Percentiles rank a stretch among this genome's conserved stretches.
Evolutionary conservation across 2,888 invertebrate genomes (phyloP).

Genomic region (Lucinisca nassula): DNA sequence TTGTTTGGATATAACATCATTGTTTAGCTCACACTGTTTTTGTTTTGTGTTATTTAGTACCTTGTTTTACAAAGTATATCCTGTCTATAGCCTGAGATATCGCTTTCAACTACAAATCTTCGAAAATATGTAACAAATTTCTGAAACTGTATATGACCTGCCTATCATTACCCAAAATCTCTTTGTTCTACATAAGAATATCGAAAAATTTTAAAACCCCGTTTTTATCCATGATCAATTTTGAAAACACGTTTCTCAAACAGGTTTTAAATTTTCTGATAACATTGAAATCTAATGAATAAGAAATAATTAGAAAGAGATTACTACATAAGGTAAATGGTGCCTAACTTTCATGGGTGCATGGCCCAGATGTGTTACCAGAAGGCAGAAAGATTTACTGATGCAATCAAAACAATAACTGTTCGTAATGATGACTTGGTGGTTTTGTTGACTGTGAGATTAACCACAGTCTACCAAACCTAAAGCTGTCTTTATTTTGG

Average conservation of each 20-base stretch:
- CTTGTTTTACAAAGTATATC: too few species aligned
- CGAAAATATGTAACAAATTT: not conserved
- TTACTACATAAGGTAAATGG: not conserved
- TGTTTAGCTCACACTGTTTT: too few species aligned
- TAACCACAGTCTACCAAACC: too few species aligned
- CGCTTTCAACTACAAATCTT: too few species aligned
- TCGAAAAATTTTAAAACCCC: not conserved
- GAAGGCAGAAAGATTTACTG: too few species aligned
- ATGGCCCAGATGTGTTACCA: not conserved
- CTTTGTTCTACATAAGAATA: not conserved
- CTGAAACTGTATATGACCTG: not conserved
- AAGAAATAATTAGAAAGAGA: not conserved
- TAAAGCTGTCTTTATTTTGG: too few species aligned
- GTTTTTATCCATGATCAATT: not conserved
- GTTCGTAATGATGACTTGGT: too few species aligned
- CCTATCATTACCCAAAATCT: not conserved
- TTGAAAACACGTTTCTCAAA: not conserved
- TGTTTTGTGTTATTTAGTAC: too few species aligned
- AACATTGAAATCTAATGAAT: not conserved
- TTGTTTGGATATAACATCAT: too few species aligned
- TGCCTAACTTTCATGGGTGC: not conserved
- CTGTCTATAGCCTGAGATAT: too few species aligned
- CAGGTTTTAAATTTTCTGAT: not conserved
- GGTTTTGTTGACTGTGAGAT: too few species aligned
- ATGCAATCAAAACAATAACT: too few species aligned